phyloP scores from a whole-genome alignment of 2,888 invertebrate species.

The Pogonocherus hispidulus region DNA sequence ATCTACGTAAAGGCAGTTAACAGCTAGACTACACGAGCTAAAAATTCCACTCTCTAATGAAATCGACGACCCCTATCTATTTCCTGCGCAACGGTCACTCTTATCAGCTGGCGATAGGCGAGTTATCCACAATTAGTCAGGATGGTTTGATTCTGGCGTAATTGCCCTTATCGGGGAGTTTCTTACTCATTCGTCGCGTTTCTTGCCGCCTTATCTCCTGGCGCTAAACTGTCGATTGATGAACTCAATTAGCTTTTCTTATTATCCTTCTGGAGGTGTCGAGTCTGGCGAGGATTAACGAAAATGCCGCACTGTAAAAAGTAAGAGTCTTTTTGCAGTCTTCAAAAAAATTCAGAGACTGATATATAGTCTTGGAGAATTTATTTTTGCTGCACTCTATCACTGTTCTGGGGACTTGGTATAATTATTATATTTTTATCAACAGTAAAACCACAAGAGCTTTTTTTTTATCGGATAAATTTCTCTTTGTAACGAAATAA shows the following conservation, averaged over 20 bases:
- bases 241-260: constrained; percentile 43
- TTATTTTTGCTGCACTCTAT: too few relatives aligned
- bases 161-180: constrained; percentile 49
- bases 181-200: constrained; percentile 45
- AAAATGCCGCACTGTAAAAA: not conserved
- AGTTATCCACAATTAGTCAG: constrained; percentile 28
- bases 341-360: too few relatives aligned
- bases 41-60: constrained; percentile 11
- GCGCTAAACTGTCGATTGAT: constrained; percentile 47
- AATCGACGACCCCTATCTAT: constrained; percentile 36
- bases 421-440: too few relatives aligned
- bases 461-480: too few relatives aligned
- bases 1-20: not conserved
- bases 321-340: not conserved
- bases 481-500: too few relatives aligned
- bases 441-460: too few relatives aligned
- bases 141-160: constrained; percentile 41
- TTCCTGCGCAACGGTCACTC: constrained; percentile 25
- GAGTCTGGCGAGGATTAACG: constrained; percentile 4
- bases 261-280: constrained; percentile 11
- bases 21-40: constrained; percentile 2
- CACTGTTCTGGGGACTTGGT: too few relatives aligned
- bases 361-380: too few relatives aligned
- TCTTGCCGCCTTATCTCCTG: constrained; percentile 49
- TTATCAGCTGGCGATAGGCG: constrained; percentile 28